Conservation (phyloP, 2,113 vertebrate species). For the Melanostigma gelatinosum region DNA sequence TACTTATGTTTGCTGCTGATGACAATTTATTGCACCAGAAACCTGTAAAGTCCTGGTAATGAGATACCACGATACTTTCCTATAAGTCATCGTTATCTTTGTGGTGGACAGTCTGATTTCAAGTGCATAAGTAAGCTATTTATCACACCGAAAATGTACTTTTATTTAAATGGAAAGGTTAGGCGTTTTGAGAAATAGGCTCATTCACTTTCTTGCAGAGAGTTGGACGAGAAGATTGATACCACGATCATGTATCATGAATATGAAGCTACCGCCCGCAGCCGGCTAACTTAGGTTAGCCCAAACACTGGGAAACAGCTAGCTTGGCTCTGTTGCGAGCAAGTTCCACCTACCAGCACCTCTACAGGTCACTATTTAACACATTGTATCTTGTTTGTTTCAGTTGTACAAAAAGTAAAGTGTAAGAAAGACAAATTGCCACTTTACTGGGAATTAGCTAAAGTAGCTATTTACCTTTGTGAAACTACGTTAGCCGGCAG, state of each 20-base stretch:
- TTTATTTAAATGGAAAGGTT: not conserved
- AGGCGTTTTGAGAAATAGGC: not conserved
- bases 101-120: not conserved
- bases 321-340: not conserved
- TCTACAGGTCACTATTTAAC: not conserved
- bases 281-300: not conserved
- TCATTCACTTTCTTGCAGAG: not conserved
- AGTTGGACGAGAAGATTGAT: not conserved
- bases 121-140: not conserved
- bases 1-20: not conserved
- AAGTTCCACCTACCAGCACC: not conserved
- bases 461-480: not conserved
- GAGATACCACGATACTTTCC: constrained; percentile 1
- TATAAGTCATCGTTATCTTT: not conserved
- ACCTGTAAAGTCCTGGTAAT: not conserved
- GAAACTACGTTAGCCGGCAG: not conserved
- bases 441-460: not conserved
- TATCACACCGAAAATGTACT: not conserved
- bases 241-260: not conserved
- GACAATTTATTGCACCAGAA: not conserved
- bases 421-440: not conserved
- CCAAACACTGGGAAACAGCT: not conserved
- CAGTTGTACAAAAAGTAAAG: not conserved
- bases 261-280: not conserved
- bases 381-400: not conserved